These are phyloP conservation scores for Phrynosoma platyrhinos DNA, from an alignment of 2,113 vertebrate genomes.

Conservation along the genomic window DNA sequence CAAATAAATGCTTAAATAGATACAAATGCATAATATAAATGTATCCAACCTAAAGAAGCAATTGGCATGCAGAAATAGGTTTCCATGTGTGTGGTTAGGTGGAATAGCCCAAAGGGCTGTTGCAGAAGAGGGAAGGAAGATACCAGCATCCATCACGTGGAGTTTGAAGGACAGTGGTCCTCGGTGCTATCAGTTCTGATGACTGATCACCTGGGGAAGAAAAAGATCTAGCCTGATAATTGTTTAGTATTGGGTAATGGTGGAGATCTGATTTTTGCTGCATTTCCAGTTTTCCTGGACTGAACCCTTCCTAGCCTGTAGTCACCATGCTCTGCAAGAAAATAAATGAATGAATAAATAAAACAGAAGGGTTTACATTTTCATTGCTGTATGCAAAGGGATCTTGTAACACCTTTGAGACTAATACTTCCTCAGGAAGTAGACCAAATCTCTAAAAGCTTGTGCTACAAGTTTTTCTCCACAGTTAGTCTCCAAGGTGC, in stretches of 20 bases:
- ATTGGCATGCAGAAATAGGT: neutral
- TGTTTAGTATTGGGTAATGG: too few species aligned
- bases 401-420: too few species aligned
- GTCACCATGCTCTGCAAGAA: fast-evolving
- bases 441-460: too few species aligned
- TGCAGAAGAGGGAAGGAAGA: too few species aligned
- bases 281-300: neutral
- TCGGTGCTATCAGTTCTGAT: neutral
- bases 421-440: too few species aligned
- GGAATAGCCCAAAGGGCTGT: neutral
- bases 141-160: neutral
- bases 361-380: neutral
- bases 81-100: neutral
- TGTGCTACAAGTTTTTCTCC: too few species aligned
- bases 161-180: neutral
- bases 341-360: neutral
- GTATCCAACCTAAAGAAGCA: neutral
- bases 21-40: too few species aligned
- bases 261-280: neutral
- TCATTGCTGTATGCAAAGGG: neutral
- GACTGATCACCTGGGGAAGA: neutral
- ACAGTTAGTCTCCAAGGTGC: too few species aligned
- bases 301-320: neutral
- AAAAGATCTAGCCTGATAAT: neutral
- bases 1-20: too few species aligned